These are phyloP conservation scores for Thymelicus sylvestris DNA, from an alignment of 2,888 invertebrate species.

Conservation along the genomic window DNA sequence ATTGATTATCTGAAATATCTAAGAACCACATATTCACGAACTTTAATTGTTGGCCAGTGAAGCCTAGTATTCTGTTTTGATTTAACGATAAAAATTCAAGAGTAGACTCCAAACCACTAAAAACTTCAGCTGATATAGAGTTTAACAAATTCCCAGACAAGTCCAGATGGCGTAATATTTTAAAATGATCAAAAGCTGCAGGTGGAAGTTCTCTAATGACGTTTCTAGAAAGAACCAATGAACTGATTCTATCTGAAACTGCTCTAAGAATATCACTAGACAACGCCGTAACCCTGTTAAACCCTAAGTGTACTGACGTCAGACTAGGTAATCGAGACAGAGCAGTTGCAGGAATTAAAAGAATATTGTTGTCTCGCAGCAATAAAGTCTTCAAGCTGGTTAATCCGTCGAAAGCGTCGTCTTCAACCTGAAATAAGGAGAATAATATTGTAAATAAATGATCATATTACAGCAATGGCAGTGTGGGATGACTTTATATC, in stretches of 20 bases:
- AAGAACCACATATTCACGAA: slow-evolving; percentile 87
- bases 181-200: slow-evolving; percentile 91
- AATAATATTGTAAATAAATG: slow-evolving; percentile 6
- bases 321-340: slow-evolving; percentile 91
- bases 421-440: slow-evolving; percentile 88
- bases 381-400: slow-evolving; percentile 90
- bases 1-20: slow-evolving; percentile 91
- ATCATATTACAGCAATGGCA: no score
- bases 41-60: slow-evolving; percentile 87
- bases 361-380: slow-evolving; percentile 94
- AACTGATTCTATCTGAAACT: slow-evolving; percentile 88
- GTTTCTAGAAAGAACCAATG: slow-evolving; percentile 91
- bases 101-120: slow-evolving; percentile 90
- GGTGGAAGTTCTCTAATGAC: slow-evolving; percentile 94
- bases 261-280: slow-evolving; percentile 91
- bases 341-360: slow-evolving; percentile 93
- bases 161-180: slow-evolving; percentile 89
- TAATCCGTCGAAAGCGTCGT: slow-evolving; percentile 93
- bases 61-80: slow-evolving; percentile 89
- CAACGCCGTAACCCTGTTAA: slow-evolving; percentile 93
- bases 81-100: slow-evolving; percentile 89
- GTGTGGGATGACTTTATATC: no score
- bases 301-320: slow-evolving; percentile 90
- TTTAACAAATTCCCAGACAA: slow-evolving; percentile 92
- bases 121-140: slow-evolving; percentile 89